Evolutionary conservation across 2,888 invertebrate species (phyloP), one percentile per base, ranked within the genome.

Genomic region (Pantelozetes paolii): DNA sequence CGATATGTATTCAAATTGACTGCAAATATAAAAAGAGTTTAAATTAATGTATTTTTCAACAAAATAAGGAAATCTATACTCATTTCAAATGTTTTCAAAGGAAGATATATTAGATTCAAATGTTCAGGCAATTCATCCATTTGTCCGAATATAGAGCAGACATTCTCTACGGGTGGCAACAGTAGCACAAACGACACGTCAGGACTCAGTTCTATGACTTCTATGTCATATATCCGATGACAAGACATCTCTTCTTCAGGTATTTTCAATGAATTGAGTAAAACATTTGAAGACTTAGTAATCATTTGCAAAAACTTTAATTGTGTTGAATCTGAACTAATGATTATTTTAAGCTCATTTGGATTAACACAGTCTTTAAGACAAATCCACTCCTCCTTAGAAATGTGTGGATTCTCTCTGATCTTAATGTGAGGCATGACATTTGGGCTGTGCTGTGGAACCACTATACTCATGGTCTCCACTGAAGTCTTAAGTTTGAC

Each of bases 401-500:
- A 95, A 0, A 99, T 92, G 81, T 97, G 96, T 0, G 96, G 91
- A 84, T 97, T 97, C 78, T 94, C 92, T 76, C 98, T 85, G 48
- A 98, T 89, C 82, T 93, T 91, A 77, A 90, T 91, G 82, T 95
- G 92, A 0, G 98, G 98, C 78, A 98, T 87, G 78, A 96, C 92
- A 82, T 96, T 98, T 5, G 98, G 98, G 1, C 92, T 89, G 80
- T 92, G 90, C 72, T 91, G 88, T 0, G 95, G 93, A 30, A 96
- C 96, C 64, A 98, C 90, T 13, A 98, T 89, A 80, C 94, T 89
- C 64, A 97, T 91, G 76, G 92, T 88, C 82, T 97, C 97, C 74
- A 98, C 93, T 1, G 96, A 95, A 78, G 94, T 94, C 82, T 94
- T 93, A 85, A 98, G 90, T 83, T 98, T 97, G 77, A 99, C 85